Evolutionary conservation across 1,140 invertebrate species (phyloP).

Genomic region (Platyscapa corneri): DNA sequence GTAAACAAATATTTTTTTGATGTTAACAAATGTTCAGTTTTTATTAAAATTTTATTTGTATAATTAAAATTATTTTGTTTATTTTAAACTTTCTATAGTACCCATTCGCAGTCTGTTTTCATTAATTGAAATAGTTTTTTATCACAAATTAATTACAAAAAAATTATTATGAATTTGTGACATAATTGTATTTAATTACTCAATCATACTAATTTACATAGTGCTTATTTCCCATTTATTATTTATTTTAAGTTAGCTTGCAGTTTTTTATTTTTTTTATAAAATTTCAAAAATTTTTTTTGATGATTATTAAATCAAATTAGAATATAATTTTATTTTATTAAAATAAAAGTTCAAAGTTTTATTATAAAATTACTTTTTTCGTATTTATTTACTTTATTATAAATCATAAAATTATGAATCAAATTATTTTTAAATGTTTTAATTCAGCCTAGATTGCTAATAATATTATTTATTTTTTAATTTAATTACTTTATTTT

Average conservation of each 20-base stretch:
- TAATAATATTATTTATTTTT: too few relatives aligned
- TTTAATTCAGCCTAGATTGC: too few relatives aligned
- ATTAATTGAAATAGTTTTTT: background rate
- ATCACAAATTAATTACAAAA: background rate
- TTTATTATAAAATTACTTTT: conserved; percentile 16
- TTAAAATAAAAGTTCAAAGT: background rate
- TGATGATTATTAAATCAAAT: background rate
- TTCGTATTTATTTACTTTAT: too few relatives aligned
- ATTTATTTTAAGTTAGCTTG: too few relatives aligned
- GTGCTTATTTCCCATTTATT: too few relatives aligned
- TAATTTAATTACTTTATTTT: background rate
- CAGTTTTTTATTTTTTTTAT: background rate
- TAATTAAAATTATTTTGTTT: background rate
- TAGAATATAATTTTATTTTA: background rate
- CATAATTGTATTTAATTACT: too few relatives aligned
- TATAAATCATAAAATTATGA: background rate
- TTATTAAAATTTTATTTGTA: conserved; percentile 4
- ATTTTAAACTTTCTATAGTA: conserved; percentile 1
- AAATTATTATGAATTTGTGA: background rate
- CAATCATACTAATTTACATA: too few relatives aligned
- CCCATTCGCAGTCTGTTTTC: background rate
- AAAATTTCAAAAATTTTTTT: background rate
- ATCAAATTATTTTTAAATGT: too few relatives aligned
- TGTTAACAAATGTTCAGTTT: conserved; percentile 17
- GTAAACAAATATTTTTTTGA: conserved; percentile 50